These are phyloP conservation scores for Drosophila pseudoananassae DNA, from an alignment of 1,140 invertebrate species.

Conservation along the genomic window DNA sequence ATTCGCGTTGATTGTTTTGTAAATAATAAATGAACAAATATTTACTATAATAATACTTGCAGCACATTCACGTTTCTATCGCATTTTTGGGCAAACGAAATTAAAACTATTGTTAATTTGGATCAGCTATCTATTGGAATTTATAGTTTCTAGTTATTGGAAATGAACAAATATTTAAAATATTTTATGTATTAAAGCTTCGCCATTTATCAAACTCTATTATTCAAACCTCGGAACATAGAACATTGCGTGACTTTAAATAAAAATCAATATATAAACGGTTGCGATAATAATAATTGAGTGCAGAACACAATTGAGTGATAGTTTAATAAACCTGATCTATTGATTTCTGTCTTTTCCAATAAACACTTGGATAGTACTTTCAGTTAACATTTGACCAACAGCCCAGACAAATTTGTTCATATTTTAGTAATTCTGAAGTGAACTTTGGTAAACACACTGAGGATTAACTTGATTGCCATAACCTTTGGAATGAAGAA, in stretches of 20 bases:
- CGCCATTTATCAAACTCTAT: no score
- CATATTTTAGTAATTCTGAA: neutral
- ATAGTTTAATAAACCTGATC: no score
- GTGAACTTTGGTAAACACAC: neutral
- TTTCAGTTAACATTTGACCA: neutral
- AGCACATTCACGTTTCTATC: neutral
- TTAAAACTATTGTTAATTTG: neutral
- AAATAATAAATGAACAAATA: conserved; percentile 58
- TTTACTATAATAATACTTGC: conserved; percentile 8
- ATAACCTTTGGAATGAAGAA: neutral
- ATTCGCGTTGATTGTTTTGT: conserved; percentile 33
- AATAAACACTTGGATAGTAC: no score
- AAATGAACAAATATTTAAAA: no score
- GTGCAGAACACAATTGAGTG: neutral
- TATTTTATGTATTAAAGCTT: no score
- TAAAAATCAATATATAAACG: neutral
- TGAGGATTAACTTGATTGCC: neutral
- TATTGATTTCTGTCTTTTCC: no score
- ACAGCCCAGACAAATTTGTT: neutral
- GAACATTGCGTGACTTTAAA: neutral
- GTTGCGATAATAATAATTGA: neutral
- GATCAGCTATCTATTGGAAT: neutral
- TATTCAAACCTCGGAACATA: no score
- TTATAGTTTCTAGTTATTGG: neutral
- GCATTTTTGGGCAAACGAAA: conserved; percentile 1